A percentile compares a stretch with the other conserved stretches of the same genome.
Conservation (phyloP, 2,888 invertebrate genomes). For the Stenotaenia linearis region DNA sequence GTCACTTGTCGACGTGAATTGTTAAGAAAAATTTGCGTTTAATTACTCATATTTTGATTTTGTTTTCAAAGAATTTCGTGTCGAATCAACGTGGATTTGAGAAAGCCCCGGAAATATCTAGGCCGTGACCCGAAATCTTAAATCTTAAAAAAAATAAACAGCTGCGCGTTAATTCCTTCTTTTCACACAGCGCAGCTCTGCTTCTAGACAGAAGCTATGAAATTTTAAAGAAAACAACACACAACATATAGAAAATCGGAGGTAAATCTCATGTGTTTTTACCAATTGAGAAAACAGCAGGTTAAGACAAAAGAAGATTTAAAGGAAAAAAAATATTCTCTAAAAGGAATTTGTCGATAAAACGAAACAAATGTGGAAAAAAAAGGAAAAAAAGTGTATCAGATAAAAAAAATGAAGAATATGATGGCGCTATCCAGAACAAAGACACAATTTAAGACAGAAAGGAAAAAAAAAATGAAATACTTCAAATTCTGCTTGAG, state of each 20-base stretch:
- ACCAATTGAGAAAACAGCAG: background rate
- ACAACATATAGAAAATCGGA: background rate
- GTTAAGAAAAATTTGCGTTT: no score
- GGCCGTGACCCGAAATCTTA: background rate
- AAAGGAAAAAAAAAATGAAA: background rate
- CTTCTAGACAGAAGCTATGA: background rate
- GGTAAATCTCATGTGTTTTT: background rate
- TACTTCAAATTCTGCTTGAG: background rate
- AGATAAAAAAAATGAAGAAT: background rate
- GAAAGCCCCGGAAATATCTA: no score
- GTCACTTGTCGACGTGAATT: no score
- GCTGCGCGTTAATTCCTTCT: background rate
- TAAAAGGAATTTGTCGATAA: background rate
- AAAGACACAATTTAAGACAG: background rate
- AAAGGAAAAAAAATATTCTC: background rate
- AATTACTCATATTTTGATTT: no score
- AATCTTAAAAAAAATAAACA: background rate
- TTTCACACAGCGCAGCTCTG: background rate
- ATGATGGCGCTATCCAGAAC: background rate
- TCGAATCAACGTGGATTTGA: no score
- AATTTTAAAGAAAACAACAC: background rate
- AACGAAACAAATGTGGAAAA: background rate
- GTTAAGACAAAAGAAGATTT: background rate
- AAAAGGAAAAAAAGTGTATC: background rate
- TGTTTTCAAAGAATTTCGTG: no score